Percentiles rank a stretch among this genome's conserved stretches.
Conservation (phyloP, 2,888 invertebrate genomes). For the Eupithecia dodoneata region DNA sequence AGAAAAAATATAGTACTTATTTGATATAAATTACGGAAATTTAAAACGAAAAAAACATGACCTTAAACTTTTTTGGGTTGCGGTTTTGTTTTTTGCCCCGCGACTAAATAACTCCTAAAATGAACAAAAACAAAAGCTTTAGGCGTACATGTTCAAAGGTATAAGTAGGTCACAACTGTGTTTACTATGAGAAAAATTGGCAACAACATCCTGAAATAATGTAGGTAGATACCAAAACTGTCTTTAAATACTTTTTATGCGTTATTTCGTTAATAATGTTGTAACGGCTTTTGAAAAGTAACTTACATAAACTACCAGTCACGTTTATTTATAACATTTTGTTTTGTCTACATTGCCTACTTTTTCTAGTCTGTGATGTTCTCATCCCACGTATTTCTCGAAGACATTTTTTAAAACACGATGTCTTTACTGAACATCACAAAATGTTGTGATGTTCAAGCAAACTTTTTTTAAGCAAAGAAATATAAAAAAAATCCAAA, state of each 20-base stretch:
- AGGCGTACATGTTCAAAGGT: constrained; percentile 36
- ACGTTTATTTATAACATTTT: not conserved
- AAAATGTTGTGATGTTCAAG: no score
- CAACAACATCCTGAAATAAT: constrained; percentile 44
- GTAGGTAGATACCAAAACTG: not conserved
- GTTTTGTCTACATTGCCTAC: constrained; percentile 9
- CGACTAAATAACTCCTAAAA: constrained; percentile 23
- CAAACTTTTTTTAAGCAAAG: no score
- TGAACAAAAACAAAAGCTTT: constrained; percentile 29
- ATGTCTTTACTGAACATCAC: not conserved
- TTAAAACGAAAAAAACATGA: not conserved
- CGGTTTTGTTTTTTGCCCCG: not conserved
- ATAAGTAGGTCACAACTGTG: constrained; percentile 54
- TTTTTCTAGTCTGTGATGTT: constrained; percentile 4
- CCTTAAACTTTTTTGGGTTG: not conserved
- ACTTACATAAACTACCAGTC: not conserved
- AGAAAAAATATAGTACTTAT: no score
- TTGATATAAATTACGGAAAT: not conserved
- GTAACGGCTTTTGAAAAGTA: not conserved
- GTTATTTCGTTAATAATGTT: not conserved
- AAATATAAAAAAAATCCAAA: no score
- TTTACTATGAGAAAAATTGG: constrained; percentile 51
- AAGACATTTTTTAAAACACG: not conserved
- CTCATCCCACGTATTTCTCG: not conserved
- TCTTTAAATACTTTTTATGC: not conserved